phyloP scores from a whole-genome alignment of 2,797 vertebrate species.

The Bradypodion pumilum region DNA sequence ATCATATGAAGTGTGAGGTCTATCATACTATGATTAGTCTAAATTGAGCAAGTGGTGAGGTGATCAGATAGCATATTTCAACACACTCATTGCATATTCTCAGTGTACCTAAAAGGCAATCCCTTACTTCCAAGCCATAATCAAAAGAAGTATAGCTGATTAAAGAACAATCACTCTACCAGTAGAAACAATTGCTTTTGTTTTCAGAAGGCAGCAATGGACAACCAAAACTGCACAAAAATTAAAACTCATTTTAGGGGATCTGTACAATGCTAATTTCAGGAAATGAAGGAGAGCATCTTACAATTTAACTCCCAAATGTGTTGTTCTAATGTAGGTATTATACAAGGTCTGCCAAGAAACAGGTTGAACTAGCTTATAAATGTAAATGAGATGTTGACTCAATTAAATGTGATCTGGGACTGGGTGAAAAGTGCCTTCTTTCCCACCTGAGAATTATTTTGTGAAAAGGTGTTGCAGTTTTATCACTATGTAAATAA shows the following conservation, averaged over 20 bases:
- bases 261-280: not conserved
- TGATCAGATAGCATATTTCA: not conserved
- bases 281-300: not conserved
- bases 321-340: not conserved
- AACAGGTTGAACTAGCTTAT: too few species aligned
- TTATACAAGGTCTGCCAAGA: not conserved
- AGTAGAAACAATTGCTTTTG: not conserved
- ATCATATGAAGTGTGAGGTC: too few species aligned
- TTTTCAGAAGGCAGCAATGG: not conserved
- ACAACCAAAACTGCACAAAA: not conserved
- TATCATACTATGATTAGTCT: not conserved
- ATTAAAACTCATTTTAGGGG: not conserved
- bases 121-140: not conserved
- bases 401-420: not conserved
- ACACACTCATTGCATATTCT: too few species aligned
- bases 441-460: not conserved
- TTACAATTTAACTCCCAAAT: not conserved
- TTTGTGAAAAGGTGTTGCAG: not conserved
- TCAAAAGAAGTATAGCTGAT: not conserved
- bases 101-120: not conserved
- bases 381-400: not conserved
- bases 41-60: not conserved
- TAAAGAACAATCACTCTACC: not conserved
- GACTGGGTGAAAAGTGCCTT: not conserved
- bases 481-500: slow-evolving; percentile 59